phyloP scores from a whole-genome alignment of 2,888 invertebrate genomes.

The Tuberolachnus salignus region DNA sequence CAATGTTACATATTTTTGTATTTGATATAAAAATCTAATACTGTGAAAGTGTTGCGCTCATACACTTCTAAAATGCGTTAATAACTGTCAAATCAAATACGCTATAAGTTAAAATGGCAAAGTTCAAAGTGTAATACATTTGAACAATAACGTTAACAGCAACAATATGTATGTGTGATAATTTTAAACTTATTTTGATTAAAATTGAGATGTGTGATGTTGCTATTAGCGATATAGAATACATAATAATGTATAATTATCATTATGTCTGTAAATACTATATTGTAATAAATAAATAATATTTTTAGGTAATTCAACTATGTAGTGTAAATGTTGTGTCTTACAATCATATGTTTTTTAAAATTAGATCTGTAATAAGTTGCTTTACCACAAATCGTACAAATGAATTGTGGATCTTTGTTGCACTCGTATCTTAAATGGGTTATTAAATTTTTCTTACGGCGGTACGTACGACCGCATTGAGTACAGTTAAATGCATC shows the following conservation, averaged over 20 bases:
- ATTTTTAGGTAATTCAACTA: conserved; percentile 7
- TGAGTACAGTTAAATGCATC: conserved; percentile 49
- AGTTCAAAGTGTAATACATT: too few relatives aligned
- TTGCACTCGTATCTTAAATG: conserved; percentile 57
- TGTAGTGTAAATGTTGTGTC: conserved; percentile 49
- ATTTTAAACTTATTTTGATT: too few relatives aligned
- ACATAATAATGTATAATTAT: not conserved
- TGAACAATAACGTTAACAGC: too few relatives aligned
- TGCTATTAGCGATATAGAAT: too few relatives aligned
- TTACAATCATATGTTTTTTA: conserved; percentile 57
- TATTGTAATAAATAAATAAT: not conserved
- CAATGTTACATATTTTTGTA: too few relatives aligned
- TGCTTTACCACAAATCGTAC: conserved; percentile 62
- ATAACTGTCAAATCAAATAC: too few relatives aligned
- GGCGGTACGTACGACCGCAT: conserved; percentile 58
- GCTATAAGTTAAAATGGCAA: too few relatives aligned
- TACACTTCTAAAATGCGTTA: too few relatives aligned
- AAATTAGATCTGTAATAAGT: conserved; percentile 58
- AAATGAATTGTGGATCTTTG: conserved; percentile 67
- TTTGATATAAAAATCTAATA: too few relatives aligned
- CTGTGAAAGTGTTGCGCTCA: too few relatives aligned
- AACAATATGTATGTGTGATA: too few relatives aligned
- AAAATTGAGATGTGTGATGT: too few relatives aligned
- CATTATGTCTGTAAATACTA: not conserved
- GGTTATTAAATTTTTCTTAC: conserved; percentile 56